Evolutionary conservation across 1,140 invertebrate species (phyloP).

Genomic region (Parasteatoda tepidariorum): DNA sequence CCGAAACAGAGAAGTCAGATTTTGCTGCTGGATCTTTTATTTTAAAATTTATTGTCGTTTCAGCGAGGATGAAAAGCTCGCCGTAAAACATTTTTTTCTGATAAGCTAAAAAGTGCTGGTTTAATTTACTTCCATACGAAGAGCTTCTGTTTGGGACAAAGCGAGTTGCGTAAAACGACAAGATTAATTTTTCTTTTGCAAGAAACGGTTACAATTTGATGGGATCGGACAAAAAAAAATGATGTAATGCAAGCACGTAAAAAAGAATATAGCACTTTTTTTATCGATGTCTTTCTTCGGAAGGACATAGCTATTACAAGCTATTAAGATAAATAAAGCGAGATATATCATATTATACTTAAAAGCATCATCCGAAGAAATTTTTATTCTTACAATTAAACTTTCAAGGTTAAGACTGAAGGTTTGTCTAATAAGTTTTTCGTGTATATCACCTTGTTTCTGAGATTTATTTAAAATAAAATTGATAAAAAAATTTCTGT

Average conservation of each 20-base stretch:
- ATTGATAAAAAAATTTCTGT: too few species aligned
- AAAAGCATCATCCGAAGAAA: background rate
- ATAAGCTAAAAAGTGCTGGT: constrained; percentile 2
- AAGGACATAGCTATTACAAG: constrained; percentile 37
- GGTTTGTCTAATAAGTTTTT: background rate
- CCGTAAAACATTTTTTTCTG: constrained; percentile 25
- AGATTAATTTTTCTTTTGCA: constrained; percentile 3
- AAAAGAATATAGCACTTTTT: background rate
- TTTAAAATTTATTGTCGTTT: constrained; percentile 38
- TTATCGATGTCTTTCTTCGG: background rate
- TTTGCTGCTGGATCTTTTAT: background rate
- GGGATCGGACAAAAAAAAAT: background rate
- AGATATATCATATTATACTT: background rate
- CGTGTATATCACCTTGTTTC: too few species aligned
- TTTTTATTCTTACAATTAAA: background rate
- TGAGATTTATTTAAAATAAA: too few species aligned
- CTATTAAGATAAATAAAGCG: constrained; percentile 42
- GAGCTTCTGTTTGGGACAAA: background rate
- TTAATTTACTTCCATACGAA: background rate
- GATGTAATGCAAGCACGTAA: too few species aligned
- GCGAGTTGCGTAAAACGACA: background rate
- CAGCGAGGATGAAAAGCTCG: background rate
- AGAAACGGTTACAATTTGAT: constrained; percentile 2
- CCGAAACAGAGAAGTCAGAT: background rate
- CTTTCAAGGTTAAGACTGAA: constrained; percentile 2